These are phyloP conservation scores for Podocnemis expansa DNA, from an alignment of 2,113 vertebrate species.

Conservation along the genomic window DNA sequence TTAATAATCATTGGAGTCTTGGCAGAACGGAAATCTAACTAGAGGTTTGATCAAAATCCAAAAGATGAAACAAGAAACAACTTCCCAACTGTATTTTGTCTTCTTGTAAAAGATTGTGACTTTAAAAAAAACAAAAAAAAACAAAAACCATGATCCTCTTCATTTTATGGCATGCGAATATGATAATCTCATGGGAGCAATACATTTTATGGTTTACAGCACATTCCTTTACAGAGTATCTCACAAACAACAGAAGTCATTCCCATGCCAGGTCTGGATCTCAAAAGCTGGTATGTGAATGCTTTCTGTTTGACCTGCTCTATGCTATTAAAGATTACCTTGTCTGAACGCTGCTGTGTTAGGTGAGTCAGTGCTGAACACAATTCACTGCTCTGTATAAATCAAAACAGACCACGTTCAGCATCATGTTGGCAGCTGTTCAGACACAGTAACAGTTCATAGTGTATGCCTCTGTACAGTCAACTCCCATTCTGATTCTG, in stretches of 20 bases:
- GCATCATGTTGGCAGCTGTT: not conserved
- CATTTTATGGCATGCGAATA: not conserved
- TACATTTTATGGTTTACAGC: not conserved
- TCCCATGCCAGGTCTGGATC: not conserved
- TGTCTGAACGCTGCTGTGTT: not conserved
- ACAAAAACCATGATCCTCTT: not conserved
- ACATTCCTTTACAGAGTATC: not conserved
- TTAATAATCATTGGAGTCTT: not conserved
- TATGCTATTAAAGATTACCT: not conserved
- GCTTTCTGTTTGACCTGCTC: not conserved
- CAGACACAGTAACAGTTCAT: not conserved
- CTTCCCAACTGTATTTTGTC: not conserved
- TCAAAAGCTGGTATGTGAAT: not conserved
- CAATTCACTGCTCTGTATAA: not conserved
- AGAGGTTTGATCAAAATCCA: not conserved
- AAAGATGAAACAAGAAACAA: not conserved
- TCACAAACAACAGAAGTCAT: constrained; percentile 9
- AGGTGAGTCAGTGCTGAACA: not conserved
- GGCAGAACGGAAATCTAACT: not conserved
- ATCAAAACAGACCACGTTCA: not conserved
- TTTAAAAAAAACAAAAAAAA: not conserved
- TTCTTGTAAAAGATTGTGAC: not conserved
- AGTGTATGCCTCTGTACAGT: not conserved
- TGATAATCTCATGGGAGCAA: not conserved
- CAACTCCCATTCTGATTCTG: not conserved